These are phyloP conservation scores for Archaeoteleia sp. DNA, from an alignment of 2,888 invertebrate species.

Conservation along the genomic window DNA sequence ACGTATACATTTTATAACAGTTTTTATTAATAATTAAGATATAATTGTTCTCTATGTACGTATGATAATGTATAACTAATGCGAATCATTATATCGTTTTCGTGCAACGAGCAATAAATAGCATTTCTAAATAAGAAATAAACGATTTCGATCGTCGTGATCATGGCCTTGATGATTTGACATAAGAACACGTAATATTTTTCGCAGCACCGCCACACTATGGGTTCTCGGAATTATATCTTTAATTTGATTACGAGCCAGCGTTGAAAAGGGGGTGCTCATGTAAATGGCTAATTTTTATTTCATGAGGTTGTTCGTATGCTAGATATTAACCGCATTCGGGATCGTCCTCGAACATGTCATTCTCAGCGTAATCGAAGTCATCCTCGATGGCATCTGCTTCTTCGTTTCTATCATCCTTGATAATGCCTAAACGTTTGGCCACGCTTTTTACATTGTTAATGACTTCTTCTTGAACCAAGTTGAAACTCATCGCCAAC, in stretches of 20 bases:
- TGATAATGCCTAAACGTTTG: conserved; percentile 90
- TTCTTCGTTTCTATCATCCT: conserved; percentile 81
- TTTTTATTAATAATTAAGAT: no score
- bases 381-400: conserved; percentile 73
- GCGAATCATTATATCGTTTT: no score
- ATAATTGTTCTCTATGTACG: no score
- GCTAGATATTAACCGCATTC: conserved; percentile 40
- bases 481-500: conserved; percentile 96
- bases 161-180: conserved; percentile 51
- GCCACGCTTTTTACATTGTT: conserved; percentile 91
- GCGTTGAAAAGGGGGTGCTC: no score
- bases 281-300: no score
- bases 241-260: no score
- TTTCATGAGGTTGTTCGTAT: no score
- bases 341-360: conserved; percentile 57
- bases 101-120: conserved; percentile 34
- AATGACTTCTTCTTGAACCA: conserved; percentile 95
- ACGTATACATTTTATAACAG: no score
- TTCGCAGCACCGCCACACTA: no score
- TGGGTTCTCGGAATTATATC: no score
- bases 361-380: conserved; percentile 62
- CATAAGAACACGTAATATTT: no score
- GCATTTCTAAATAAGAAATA: conserved; percentile 43
- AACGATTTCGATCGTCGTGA: conserved; percentile 31
- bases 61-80: no score